Evolutionary conservation across 2,888 invertebrate genomes (phyloP).

Genomic region (Diaperis boleti): DNA sequence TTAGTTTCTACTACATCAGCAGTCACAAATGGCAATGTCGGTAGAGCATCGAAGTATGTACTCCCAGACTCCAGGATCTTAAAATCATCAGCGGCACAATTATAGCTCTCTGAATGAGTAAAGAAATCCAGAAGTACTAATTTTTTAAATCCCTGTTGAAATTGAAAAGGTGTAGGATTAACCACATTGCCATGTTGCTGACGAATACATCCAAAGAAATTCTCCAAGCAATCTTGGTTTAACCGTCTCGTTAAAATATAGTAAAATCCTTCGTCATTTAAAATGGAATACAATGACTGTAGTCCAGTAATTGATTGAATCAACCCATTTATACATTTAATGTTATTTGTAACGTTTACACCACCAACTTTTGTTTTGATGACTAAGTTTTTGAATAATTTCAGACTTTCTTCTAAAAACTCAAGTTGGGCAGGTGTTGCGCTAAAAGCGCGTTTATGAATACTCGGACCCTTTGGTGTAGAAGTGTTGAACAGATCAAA

Average conservation of each 20-base stretch:
- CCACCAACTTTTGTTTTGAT: not conserved
- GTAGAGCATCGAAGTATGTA: not conserved
- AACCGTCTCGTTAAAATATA: slow-evolving; percentile 47
- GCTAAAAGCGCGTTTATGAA: not conserved
- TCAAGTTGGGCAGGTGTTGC: not conserved
- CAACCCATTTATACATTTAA: slow-evolving; percentile 7
- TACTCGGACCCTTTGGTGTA: not conserved
- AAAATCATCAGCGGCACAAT: slow-evolving; percentile 59
- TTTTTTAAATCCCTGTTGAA: slow-evolving; percentile 45
- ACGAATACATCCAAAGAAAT: slow-evolving; percentile 48
- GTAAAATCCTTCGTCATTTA: slow-evolving; percentile 40
- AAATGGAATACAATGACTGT: slow-evolving; percentile 41
- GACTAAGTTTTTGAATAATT: not conserved
- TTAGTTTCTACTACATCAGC: no score
- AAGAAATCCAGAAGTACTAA: slow-evolving; percentile 42
- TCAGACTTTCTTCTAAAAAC: not conserved
- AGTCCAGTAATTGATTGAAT: slow-evolving; percentile 44
- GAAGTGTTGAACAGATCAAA: slow-evolving; percentile 14
- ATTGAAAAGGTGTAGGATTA: slow-evolving; percentile 49
- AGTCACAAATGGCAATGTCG: no score
- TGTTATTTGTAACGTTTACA: not conserved
- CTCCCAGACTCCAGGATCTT: no score
- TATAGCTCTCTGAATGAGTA: slow-evolving; percentile 66
- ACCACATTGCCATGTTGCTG: slow-evolving; percentile 44
- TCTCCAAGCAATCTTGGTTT: slow-evolving; percentile 50